A percentile compares a stretch with the other conserved stretches of the same genome.
phyloP scores from a whole-genome alignment of 1,140 invertebrate species.

The Drosophila ambigua region DNA sequence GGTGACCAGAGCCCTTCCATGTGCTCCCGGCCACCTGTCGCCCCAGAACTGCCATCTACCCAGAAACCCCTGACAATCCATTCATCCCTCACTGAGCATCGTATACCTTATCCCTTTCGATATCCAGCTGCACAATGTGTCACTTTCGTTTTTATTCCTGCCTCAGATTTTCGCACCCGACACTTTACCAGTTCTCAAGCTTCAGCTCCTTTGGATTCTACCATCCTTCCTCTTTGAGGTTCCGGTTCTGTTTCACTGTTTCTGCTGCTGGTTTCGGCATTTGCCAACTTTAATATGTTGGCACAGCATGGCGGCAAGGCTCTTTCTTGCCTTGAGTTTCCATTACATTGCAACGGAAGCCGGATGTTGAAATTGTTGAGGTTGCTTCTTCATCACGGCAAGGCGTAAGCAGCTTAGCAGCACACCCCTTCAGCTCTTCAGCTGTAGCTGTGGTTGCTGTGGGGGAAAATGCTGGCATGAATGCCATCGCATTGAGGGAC shows the following conservation, averaged over 20 bases:
- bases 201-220: neutral
- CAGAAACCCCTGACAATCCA: conserved; percentile 5
- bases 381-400: conserved; percentile 38
- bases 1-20: neutral
- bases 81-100: neutral
- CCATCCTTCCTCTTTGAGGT: neutral
- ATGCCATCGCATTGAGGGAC: conserved; percentile 34
- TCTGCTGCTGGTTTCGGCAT: conserved; percentile 33
- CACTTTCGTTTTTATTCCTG: conserved; percentile 59
- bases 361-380: conserved; percentile 77
- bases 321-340: conserved; percentile 51
- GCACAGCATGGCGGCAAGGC: conserved; percentile 54
- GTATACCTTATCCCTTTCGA: conserved; percentile 8
- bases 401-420: conserved; percentile 63
- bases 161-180: conserved; percentile 64
- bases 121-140: conserved; percentile 51
- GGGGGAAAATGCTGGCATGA: conserved; percentile 49
- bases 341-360: conserved; percentile 76
- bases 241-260: neutral
- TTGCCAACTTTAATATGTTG: conserved; percentile 58
- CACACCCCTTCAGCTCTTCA: conserved; percentile 3
- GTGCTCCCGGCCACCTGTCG: conserved; percentile 38
- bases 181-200: conserved; percentile 36
- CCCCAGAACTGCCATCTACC: neutral
- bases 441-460: conserved; percentile 8